These are phyloP conservation scores for Athalia cordata DNA, from an alignment of 2,888 invertebrate genomes.

Conservation along the genomic window DNA sequence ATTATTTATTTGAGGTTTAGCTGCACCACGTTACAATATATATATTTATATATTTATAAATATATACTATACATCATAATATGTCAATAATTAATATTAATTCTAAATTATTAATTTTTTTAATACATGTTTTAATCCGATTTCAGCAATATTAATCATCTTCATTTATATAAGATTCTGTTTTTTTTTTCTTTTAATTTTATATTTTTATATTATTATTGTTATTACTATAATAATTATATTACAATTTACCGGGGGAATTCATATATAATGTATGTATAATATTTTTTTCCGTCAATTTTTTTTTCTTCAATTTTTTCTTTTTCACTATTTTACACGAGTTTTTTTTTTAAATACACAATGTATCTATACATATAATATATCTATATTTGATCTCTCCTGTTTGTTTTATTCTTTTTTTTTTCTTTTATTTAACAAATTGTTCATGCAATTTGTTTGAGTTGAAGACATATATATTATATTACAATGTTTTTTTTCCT, in stretches of 20 bases:
- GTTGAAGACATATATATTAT: too few species aligned
- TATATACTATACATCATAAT: background rate
- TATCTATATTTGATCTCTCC: background rate
- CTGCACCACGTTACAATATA: background rate
- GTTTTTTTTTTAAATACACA: background rate
- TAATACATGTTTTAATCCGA: background rate
- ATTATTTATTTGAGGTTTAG: background rate
- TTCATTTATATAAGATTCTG: background rate
- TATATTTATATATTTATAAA: background rate
- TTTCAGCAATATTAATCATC: background rate
- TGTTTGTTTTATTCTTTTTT: background rate
- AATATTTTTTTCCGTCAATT: too few species aligned
- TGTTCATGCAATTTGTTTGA: background rate
- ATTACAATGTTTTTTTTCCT: too few species aligned
- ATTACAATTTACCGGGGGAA: background rate
- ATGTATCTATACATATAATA: background rate
- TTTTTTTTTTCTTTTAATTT: background rate
- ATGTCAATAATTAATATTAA: too few species aligned
- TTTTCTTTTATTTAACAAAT: background rate
- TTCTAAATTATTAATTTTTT: slow-evolving; percentile 1
- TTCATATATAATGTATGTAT: too few species aligned
- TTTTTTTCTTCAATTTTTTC: background rate
- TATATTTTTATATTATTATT: background rate
- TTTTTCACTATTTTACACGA: slow-evolving; percentile 32
- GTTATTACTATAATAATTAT: background rate